Conservation (phyloP, 1,140 invertebrate species). For the Gryllus bimaculatus region DNA sequence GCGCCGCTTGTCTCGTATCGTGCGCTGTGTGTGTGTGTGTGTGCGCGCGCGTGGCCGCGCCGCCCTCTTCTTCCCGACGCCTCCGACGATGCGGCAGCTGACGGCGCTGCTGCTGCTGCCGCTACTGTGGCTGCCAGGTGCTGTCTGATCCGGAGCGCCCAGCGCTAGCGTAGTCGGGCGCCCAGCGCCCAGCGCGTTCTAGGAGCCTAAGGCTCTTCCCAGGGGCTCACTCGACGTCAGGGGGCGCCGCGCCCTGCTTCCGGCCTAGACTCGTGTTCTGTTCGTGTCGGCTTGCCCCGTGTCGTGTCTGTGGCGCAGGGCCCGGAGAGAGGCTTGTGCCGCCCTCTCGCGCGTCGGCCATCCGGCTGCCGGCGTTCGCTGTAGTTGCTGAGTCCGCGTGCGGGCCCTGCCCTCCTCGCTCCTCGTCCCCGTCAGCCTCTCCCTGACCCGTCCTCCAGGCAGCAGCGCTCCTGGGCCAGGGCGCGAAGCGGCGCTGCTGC, state of each 20-base stretch:
- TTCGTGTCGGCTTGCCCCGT: neutral
- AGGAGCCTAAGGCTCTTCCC: neutral
- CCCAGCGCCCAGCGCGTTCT: neutral
- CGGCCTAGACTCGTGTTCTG: neutral
- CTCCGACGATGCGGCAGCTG: neutral
- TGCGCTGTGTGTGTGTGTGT: neutral
- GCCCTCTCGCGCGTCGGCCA: too few species aligned
- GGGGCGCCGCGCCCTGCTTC: neutral
- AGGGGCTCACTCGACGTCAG: neutral
- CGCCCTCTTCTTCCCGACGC: neutral
- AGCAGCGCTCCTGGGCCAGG: neutral
- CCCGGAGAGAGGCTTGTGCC: too few species aligned
- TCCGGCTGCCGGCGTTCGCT: too few species aligned
- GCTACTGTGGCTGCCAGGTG: neutral
- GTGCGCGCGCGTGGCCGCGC: too few species aligned
- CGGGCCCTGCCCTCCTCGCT: neutral
- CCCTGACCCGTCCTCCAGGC: neutral
- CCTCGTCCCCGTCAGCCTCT: neutral
- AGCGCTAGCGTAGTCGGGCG: neutral
- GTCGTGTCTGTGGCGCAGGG: neutral
- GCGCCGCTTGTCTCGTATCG: neutral
- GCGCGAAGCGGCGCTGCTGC: neutral
- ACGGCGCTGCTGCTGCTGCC: neutral
- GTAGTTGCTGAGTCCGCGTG: neutral
- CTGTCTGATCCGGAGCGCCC: neutral